phyloP scores from a whole-genome alignment of 2,113 vertebrate genomes.

The Tor tambroides region DNA sequence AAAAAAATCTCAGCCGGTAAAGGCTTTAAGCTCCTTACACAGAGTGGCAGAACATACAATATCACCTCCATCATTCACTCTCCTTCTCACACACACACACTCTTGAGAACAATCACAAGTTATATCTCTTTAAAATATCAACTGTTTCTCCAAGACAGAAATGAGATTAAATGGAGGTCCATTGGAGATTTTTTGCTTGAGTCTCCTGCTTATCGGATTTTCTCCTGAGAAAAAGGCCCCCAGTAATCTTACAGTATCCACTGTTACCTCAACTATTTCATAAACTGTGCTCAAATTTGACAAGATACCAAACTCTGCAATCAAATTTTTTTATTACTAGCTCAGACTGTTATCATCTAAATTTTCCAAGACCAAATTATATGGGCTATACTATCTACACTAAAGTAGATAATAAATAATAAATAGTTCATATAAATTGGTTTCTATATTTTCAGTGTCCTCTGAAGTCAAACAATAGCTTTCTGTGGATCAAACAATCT shows the following conservation, averaged over 20 bases:
- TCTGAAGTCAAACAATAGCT: neutral
- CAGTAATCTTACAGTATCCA: neutral
- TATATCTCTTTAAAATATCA: neutral
- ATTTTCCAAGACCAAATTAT: neutral
- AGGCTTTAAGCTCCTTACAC: constrained; percentile 19
- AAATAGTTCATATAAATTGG: neutral
- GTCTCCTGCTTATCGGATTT: neutral
- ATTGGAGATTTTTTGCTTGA: neutral
- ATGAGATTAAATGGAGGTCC: neutral
- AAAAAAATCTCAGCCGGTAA: constrained; percentile 1
- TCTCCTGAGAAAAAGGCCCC: neutral
- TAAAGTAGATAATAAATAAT: neutral
- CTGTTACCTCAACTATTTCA: constrained; percentile 2
- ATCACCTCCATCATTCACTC: constrained; percentile 28
- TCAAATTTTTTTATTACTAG: neutral
- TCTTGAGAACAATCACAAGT: neutral
- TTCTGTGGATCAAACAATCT: neutral
- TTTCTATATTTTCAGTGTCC: neutral
- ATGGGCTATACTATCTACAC: neutral
- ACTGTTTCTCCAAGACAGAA: neutral
- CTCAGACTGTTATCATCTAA: neutral
- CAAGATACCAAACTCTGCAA: constrained; percentile 2
- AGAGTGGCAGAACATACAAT: constrained; percentile 9
- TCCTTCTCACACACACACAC: neutral
- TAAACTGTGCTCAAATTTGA: constrained; percentile 4